A percentile compares a stretch with the other conserved stretches of the same genome.
Conservation (phyloP, 1,140 invertebrate species). For the Sipha flava region DNA sequence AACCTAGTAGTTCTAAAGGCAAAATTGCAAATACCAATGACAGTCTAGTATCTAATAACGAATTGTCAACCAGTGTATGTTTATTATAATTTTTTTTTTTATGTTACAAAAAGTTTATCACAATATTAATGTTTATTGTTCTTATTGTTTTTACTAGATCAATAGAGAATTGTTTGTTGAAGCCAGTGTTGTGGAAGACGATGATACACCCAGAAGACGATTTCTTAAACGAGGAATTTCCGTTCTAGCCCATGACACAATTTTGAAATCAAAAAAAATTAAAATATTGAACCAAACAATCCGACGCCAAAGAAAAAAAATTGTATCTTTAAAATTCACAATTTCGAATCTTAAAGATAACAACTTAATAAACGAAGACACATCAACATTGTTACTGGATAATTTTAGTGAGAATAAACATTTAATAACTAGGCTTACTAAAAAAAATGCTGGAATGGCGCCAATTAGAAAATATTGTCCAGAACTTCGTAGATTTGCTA, state of each 20-base stretch:
- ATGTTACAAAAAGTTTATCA: no score
- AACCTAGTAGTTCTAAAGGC: no score
- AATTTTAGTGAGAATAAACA: neutral
- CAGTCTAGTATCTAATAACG: no score
- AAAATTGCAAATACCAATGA: no score
- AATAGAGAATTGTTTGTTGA: no score
- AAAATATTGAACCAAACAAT: neutral
- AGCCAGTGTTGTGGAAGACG: no score
- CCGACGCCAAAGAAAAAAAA: neutral
- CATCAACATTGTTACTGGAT: neutral
- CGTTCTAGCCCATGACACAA: neutral
- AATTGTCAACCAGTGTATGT: no score
- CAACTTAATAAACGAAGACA: neutral
- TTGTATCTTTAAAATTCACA: neutral
- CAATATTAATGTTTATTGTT: no score
- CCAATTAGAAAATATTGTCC: neutral
- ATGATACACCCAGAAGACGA: neutral
- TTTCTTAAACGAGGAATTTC: neutral
- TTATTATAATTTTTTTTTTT: no score
- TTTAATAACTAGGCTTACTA: neutral
- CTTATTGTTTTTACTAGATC: no score
- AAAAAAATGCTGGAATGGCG: neutral
- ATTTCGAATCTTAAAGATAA: neutral
- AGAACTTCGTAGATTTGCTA: neutral
- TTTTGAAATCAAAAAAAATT: neutral